A percentile compares a stretch with the other conserved stretches of the same genome.
phyloP scores from a whole-genome alignment of 2,888 invertebrate species.

The Euphydryas editha region DNA sequence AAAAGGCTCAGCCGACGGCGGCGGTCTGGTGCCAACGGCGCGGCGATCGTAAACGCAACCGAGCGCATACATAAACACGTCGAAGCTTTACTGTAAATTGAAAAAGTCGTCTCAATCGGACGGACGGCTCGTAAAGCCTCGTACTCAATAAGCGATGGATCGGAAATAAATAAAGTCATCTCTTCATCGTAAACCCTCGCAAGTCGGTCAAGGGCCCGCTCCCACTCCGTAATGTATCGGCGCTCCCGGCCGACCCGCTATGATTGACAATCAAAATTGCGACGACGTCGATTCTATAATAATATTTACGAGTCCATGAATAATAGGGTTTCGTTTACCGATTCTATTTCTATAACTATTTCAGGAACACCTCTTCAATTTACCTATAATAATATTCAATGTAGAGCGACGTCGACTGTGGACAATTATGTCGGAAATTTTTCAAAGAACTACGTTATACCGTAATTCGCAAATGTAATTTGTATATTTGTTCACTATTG shows the following conservation, averaged over 20 bases:
- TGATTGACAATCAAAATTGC: conserved; percentile 15
- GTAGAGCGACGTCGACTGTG: too few species aligned
- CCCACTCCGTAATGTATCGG: conserved; percentile 20
- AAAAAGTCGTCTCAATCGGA: conserved; percentile 45
- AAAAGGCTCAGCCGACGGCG: neutral
- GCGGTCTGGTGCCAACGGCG: neutral
- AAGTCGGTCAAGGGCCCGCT: conserved; percentile 28
- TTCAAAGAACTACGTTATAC: too few species aligned
- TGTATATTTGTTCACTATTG: too few species aligned
- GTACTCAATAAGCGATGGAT: conserved; percentile 50
- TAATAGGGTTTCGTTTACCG: neutral
- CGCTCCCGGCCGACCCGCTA: conserved; percentile 10
- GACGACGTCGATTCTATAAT: neutral
- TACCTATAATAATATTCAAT: too few species aligned
- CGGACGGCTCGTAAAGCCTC: conserved; percentile 45
- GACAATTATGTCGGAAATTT: too few species aligned
- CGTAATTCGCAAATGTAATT: too few species aligned
- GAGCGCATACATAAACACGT: conserved; percentile 24
- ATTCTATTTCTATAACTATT: neutral
- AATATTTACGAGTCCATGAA: conserved; percentile 5
- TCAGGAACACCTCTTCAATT: too few species aligned
- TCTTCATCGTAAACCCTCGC: conserved; percentile 38
- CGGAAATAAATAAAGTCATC: conserved; percentile 49
- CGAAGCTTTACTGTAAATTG: conserved; percentile 50
- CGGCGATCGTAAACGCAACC: conserved; percentile 37